phyloP scores from a whole-genome alignment of 1,140 invertebrate genomes.

The Zaprionus africanus region DNA sequence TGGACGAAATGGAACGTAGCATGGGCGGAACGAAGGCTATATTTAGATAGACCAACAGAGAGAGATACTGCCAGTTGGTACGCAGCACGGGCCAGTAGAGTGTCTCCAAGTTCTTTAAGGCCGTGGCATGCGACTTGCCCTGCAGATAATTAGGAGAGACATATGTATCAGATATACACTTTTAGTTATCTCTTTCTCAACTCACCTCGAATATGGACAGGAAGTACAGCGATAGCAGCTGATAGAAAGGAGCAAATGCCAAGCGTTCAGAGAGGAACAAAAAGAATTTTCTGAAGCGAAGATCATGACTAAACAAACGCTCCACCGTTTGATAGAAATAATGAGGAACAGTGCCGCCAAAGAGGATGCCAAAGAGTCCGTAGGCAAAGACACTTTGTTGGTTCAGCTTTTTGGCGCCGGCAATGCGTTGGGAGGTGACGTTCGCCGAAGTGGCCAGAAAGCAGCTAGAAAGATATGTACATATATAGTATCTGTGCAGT shows the following conservation, averaged over 20 bases:
- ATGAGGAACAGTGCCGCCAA: conserved; percentile 90
- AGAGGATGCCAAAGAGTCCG: conserved; percentile 89
- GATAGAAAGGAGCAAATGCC: conserved; percentile 88
- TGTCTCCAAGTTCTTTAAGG: conserved; percentile 86
- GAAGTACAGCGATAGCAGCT: conserved; percentile 89
- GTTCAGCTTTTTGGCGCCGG: conserved; percentile 86
- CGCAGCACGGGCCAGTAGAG: conserved; percentile 87
- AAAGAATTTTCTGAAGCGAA: conserved; percentile 73
- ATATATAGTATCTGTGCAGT: neutral
- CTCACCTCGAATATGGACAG: conserved; percentile 88
- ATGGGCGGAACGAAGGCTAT: conserved; percentile 89
- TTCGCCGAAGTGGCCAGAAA: conserved; percentile 88
- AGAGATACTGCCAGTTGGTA: conserved; percentile 90
- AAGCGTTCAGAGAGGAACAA: conserved; percentile 88
- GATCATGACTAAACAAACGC: conserved; percentile 75
- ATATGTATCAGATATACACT: neutral
- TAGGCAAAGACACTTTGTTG: conserved; percentile 88
- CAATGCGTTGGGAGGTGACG: conserved; percentile 87
- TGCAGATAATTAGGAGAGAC: conserved; percentile 49
- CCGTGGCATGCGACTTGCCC: conserved; percentile 88
- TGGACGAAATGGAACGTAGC: conserved; percentile 88
- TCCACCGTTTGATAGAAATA: conserved; percentile 89
- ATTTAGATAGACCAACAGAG: conserved; percentile 89
- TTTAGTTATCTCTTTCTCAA: neutral
- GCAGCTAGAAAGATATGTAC: conserved; percentile 84